Base-by-base conservation (phyloP, 2,888 invertebrate species). In the Helobdella robusta region DNA sequence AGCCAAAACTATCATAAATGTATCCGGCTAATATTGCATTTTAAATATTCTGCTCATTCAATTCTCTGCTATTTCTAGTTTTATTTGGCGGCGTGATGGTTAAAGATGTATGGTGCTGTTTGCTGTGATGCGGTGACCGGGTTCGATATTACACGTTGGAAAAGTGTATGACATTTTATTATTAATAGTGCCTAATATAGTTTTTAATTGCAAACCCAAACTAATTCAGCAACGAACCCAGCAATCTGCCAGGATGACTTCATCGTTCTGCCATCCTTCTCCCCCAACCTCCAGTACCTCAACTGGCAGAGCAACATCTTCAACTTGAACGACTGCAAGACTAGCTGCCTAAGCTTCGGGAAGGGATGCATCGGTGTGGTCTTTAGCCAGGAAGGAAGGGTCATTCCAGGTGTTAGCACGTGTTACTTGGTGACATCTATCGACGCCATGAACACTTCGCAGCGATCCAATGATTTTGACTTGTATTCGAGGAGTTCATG, bases 341-440 rank as follows among this genome's bases (percentile, higher is more conserved):
- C 62, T 8, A 4, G 34, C 2, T 62, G 62, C 62, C 4, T 32
- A 5, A 30, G n/a, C 44, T 48, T 32, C 50, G 62, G 62, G n/a
- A n/a, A 15, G 15, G n/a, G 23, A n/a, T 62, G 62, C 23, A 4
- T 62, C 0, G 62, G 30, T n/a, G 20, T 62, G n/a, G 46, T 30
- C 2, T 48, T 50, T 35, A 40, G 50, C 30, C 34, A 32, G 2
- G 1, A 8, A 15, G 34, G 46, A 8, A 46, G 46, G 8, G 48
- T 62, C 32, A 40, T 28, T 8, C 50, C 48, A 1, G 20, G 28
- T 30, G 2, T 34, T 1, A 11, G n/a, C 20, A 30, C n/a, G 30
- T 62, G 62, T 28, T 62, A 32, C 34, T 34, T 62, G 15, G 34
- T 62, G n/a, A 62, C 15, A 32, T 62, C 62, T 2, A n/a, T 46